A percentile compares a stretch with the other conserved stretches of the same genome.
Conservation (phyloP, 2,888 invertebrate species). For the Apoda limacodes region DNA sequence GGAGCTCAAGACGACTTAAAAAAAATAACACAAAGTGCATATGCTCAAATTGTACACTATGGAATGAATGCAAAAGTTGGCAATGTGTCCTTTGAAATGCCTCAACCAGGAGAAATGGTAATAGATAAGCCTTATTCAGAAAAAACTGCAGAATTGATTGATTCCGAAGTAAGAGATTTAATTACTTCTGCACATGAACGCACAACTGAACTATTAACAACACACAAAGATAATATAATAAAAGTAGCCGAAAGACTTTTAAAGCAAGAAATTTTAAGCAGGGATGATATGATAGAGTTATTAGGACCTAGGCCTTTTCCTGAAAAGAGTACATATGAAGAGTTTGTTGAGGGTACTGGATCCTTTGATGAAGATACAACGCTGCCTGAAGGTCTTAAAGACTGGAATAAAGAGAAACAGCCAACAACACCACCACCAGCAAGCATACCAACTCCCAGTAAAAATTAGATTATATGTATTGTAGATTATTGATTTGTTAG, state of each 20-base stretch:
- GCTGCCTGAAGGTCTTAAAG: constrained; percentile 93
- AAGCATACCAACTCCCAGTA: constrained; percentile 40
- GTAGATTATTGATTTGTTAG: constrained; percentile 39
- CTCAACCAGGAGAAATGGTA: constrained; percentile 91
- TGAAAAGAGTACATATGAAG: constrained; percentile 99
- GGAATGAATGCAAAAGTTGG: constrained; percentile 99
- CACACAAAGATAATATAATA: constrained; percentile 88
- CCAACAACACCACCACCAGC: constrained; percentile 28
- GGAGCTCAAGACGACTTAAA: constrained; percentile 99
- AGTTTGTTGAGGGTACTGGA: constrained; percentile 98
- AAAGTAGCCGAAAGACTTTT: constrained; percentile 90
- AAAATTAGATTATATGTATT: constrained; percentile 38
- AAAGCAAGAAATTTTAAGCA: constrained; percentile 93
- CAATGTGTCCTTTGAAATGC: constrained; percentile 95
- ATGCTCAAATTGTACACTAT: constrained; percentile 96
- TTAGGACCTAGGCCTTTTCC: constrained; percentile 95
- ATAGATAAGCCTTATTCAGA: constrained; percentile 98
- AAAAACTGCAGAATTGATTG: constrained; percentile 95
- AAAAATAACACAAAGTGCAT: constrained; percentile 98
- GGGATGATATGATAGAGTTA: constrained; percentile 98
- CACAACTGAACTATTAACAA: constrained; percentile 80
- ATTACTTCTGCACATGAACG: constrained; percentile 77
- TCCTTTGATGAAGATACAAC: constrained; percentile 97
- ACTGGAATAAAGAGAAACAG: constrained; percentile 87
- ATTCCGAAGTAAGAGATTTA: constrained; percentile 81